Base-by-base conservation (phyloP, 1,140 invertebrate genomes). In the Achroia grisella region DNA sequence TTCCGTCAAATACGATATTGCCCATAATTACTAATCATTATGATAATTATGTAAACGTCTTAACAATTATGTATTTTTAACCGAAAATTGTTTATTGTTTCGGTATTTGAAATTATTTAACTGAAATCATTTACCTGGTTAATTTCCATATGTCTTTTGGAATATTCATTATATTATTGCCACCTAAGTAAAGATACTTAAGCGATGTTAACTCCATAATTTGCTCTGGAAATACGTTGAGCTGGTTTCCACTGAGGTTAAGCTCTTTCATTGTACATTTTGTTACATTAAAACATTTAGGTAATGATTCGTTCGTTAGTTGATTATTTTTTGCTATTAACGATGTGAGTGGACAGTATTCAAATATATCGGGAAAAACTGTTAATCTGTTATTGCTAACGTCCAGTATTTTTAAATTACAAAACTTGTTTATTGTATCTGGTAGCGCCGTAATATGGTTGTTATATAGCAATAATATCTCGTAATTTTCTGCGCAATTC, bases 171-270 rank as follows among this genome's bases (percentile, higher is more conserved):
- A 99, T 94, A 40, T 87, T 86, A 81, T 99, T 99, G 12, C 91
- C 94, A 14, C 97, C 97, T 32, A 99, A 80, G 81, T 98, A 97
- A 5, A 99, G 88, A 68, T 93, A 94, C 79, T 90, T 93, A 5
- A 98, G 86, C 10, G 88, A 89, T 3, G 73, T 64, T 42, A 98
- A 76, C 50, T 97, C 92, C 15, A 97, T 89, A 37, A 98, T 82
- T 84, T 97, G 95, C 55, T 92, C 90, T 3, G 97, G 97, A 70
- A 99, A 94, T 15, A 90, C 87, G 10, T 89, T 91, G 17, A 99
- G 86, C 28, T 89, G 80, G 87, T 99, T 99, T 10, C 97, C 97
- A 84, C 95, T 97, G 10, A 99, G 87, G 87, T 98, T 98, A 0
- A 99, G 68, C 73, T 97, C 94, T 67, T 92, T 90, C 0, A 99